Conservation (phyloP, 2,888 invertebrate genomes). For the Oscheius sp. region DNA sequence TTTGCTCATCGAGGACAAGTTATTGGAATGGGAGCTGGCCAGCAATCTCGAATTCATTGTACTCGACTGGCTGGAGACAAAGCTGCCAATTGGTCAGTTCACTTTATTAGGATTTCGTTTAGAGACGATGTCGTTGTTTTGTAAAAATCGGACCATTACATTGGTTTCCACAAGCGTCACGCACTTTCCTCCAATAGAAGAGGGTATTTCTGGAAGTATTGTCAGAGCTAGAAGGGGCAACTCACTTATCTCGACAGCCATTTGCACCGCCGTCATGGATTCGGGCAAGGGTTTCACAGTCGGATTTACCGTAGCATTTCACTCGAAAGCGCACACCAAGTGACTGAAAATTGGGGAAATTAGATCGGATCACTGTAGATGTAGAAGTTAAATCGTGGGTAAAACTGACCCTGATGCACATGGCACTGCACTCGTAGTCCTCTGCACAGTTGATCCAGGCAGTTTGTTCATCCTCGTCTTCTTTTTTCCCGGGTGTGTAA, state of each 20-base stretch:
- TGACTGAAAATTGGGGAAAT: conserved; percentile 22
- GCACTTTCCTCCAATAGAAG: conserved; percentile 51
- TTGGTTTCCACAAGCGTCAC: conserved; percentile 43
- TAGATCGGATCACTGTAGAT: no score
- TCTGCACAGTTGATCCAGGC: conserved; percentile 69
- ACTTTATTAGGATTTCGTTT: conserved; percentile 4
- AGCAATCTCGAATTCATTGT: conserved; percentile 97
- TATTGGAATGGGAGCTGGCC: conserved; percentile 93
- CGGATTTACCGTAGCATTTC: conserved; percentile 69
- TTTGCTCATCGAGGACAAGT: conserved; percentile 85
- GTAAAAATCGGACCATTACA: conserved; percentile 40
- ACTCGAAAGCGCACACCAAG: conserved; percentile 62
- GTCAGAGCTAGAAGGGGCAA: no score
- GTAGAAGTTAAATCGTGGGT: no score
- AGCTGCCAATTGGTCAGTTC: conserved; percentile 87
- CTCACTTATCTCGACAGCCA: conserved; percentile 57
- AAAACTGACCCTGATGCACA: conserved; percentile 61
- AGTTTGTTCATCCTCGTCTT: conserved; percentile 63
- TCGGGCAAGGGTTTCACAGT: conserved; percentile 67
- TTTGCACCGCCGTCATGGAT: conserved; percentile 69
- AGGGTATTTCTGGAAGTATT: conserved; percentile 39
- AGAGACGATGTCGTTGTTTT: conserved; percentile 16
- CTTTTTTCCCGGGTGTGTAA: conserved; percentile 66
- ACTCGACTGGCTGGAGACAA: conserved; percentile 95
- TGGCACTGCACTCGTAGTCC: conserved; percentile 65